phyloP scores from a whole-genome alignment of 2,113 vertebrate species.

The Vimba vimba region DNA sequence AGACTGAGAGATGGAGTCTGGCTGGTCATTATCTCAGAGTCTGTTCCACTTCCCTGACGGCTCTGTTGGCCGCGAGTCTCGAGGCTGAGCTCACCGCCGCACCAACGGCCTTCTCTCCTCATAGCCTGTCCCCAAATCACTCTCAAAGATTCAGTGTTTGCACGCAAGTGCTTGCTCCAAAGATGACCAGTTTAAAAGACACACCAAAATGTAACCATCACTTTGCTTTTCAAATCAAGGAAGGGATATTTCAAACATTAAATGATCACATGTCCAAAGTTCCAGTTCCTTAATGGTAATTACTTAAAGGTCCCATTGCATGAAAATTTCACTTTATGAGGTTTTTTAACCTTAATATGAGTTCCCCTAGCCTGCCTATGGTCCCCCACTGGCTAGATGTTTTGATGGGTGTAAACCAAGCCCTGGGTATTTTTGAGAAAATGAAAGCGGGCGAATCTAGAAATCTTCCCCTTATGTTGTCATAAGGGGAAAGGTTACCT shows the following conservation, averaged over 20 bases:
- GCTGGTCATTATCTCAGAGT: slow-evolving; percentile 55
- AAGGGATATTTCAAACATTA: neutral
- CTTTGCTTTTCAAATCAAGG: neutral
- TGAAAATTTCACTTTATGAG: no score
- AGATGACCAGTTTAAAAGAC: neutral
- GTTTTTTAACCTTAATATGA: no score
- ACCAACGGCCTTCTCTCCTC: slow-evolving; percentile 21
- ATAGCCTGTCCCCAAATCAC: slow-evolving; percentile 38
- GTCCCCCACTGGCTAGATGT: no score
- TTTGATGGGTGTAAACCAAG: no score
- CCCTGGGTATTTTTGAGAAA: no score
- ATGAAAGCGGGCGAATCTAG: no score
- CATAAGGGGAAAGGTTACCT: no score
- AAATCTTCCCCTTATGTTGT: no score
- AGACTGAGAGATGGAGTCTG: slow-evolving; percentile 32
- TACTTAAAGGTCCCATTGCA: no score
- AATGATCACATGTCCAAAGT: neutral
- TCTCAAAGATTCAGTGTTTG: slow-evolving; percentile 22
- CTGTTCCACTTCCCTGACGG: slow-evolving; percentile 60
- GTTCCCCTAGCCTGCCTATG: no score
- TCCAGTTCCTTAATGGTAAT: neutral
- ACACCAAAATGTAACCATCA: neutral
- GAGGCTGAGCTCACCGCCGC: slow-evolving; percentile 51
- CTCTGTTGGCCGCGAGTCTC: slow-evolving; percentile 36
- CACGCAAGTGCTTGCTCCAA: neutral